These are phyloP conservation scores for Caenorhabditis tropicalis DNA, from an alignment of 1,140 invertebrate species.

Conservation along the genomic window DNA sequence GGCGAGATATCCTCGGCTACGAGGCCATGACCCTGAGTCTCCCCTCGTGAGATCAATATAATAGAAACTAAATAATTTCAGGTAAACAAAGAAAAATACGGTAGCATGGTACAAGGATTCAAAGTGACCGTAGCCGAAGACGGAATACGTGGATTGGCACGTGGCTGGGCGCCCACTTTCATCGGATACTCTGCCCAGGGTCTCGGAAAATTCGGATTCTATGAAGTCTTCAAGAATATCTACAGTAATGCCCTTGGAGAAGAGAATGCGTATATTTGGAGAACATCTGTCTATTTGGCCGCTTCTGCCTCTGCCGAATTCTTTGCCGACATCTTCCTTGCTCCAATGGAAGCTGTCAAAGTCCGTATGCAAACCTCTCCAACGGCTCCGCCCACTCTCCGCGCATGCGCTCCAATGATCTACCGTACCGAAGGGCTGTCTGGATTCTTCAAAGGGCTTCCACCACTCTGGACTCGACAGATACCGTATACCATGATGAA, in stretches of 20 bases:
- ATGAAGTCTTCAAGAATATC: conserved; percentile 85
- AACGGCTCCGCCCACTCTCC: conserved; percentile 85
- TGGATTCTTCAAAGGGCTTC: conserved; percentile 77
- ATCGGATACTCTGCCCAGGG: conserved; percentile 80
- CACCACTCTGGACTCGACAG: conserved; percentile 94
- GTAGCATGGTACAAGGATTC: conserved; percentile 86
- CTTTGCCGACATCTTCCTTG: conserved; percentile 95
- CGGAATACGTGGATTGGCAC: conserved; percentile 82
- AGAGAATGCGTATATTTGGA: conserved; percentile 86
- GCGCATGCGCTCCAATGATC: conserved; percentile 86
- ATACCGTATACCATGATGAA: conserved; percentile 99
- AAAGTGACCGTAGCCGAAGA: conserved; percentile 82
- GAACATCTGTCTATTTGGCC: conserved; percentile 88
- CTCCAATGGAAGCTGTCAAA: conserved; percentile 94
- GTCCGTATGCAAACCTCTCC: conserved; percentile 93
- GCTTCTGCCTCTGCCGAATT: conserved; percentile 95
- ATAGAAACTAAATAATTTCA: too few species aligned
- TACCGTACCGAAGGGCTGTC: conserved; percentile 74
- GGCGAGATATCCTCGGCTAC: too few species aligned
- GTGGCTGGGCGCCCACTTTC: conserved; percentile 92
- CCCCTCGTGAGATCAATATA: too few species aligned
- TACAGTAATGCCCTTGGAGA: conserved; percentile 86
- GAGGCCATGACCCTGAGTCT: too few species aligned
- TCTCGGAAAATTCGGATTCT: conserved; percentile 74
- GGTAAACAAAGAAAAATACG: conserved; percentile 81